Evolutionary conservation across 1,140 invertebrate genomes (phyloP), one percentile per base, ranked within the genome.

Genomic region (Monochamus saltuarius): DNA sequence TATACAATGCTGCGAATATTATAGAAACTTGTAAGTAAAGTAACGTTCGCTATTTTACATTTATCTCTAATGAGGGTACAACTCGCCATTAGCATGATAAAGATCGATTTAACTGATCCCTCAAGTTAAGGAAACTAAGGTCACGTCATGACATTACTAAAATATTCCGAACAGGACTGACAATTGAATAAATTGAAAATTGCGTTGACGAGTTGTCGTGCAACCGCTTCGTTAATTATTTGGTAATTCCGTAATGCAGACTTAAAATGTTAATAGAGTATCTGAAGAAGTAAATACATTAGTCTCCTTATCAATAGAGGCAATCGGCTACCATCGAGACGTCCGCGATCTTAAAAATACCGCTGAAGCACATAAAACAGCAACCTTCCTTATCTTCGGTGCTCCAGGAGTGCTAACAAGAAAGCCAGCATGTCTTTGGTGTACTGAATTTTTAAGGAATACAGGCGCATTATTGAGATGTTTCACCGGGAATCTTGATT

Each of bases 11-110:
- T 3, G 2, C 22, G 22, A 29, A 29, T 29, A 29, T 29, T 29
- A 29, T 29, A 6, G 22, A 29, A 29, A 29, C 22, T 29, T 29
- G 6, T 29, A 29, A 29, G 22, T 29, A 6, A 29, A 29, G 22
- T 6, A 29, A 29, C 22, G 6, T 29, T 29, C 22, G 22, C 22
- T 29, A 29, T 29, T 71, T 70, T 70, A 71, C 66, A 71, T 71
- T 67, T 66, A 71, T 70, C 67, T 70, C 60, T 71, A 71, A 71
- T 67, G 70, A 71, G 68, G 64, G 43, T 64, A 68, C 59, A 66
- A 56, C 52, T 56, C 52, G 38, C 22, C 65, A 71, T 71, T 71
- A 65, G 67, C 69, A 71, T 71, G 69, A 71, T 71, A 71, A 58
- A 63, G 69, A 71, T 71, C 69, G 58, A 60, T 62, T 57, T 45